Base-by-base conservation (phyloP, 2,888 invertebrate species). In the Tenthredo mesomela region DNA sequence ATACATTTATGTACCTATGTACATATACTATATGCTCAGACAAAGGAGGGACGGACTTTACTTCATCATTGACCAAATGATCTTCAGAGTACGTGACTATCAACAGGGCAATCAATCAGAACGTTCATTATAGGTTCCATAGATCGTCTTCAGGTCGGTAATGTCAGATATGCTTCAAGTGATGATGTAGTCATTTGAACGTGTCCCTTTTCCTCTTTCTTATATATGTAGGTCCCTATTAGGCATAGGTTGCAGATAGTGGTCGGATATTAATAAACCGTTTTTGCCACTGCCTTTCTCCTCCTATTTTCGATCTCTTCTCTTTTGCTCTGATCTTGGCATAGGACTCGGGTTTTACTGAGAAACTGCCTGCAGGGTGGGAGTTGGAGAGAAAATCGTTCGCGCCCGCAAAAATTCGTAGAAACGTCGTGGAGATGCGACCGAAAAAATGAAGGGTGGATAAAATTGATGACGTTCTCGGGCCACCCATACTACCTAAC, bases 391-490 rank as follows among this genome's bases (percentile, higher is more conserved):
- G 50, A 33, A n/a, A 77, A 29, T 25, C 54, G 33, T 29, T 77
- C 50, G 71, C 40, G 71, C 25, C 40, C 71, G 43, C 40, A 73
- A 54, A 54, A 73, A 29, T 50, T 77, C n/a, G 29, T 29, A 29
- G 77, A 54, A 50, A 50, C 12, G 77, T 50, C 50, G 77, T 10
- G 18, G 33, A 54, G 77, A 73, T 43, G 71, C 71, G 18, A 50
- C 33, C 50, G 29, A 77, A 77, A 54, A 54, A 54, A 77, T 77
- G 54, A 77, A 77, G 77, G 77, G 77, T 54, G 77, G 77, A 37
- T 77, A 29, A 77, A 25, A 77, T 77, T 54, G 54, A 77, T 77
- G 77, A 54, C 50, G 77, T 77, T 77, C 54, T 77, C n/a, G 29
- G 50, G 9, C 33, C 50, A 77, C 50, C 47, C 47, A 75, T 75